Evolutionary conservation across 2,888 invertebrate species (phyloP).

Genomic region (Plagodis pulveraria): DNA sequence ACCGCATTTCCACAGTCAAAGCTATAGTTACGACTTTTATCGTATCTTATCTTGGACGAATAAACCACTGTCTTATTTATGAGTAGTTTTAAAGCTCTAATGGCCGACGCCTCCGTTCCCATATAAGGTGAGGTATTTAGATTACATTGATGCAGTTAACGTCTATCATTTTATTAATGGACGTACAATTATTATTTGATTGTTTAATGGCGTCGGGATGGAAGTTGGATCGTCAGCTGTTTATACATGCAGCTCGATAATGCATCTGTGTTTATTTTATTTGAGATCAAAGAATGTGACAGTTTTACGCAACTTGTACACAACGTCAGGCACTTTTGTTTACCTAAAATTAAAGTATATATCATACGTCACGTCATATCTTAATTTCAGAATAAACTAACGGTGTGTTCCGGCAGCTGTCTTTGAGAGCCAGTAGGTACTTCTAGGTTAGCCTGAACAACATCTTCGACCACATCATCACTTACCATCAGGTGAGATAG

Average conservation of each 20-base stretch:
- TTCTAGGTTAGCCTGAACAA: too few species aligned
- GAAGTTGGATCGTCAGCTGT: constrained; percentile 7
- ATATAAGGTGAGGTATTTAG: constrained; percentile 34
- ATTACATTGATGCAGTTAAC: constrained; percentile 38
- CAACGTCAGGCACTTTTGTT: too few species aligned
- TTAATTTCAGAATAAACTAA: too few species aligned
- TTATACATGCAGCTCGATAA: constrained; percentile 2
- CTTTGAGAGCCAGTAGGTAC: too few species aligned
- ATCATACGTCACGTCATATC: too few species aligned
- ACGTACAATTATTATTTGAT: constrained; percentile 21
- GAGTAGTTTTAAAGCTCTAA: constrained; percentile 17
- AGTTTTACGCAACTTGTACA: not conserved
- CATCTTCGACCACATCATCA: too few species aligned
- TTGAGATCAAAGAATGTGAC: not conserved
- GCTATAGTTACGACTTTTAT: not conserved
- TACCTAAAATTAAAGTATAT: too few species aligned
- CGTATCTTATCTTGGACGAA: not conserved
- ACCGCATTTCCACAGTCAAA: too few species aligned
- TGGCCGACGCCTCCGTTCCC: constrained; percentile 32
- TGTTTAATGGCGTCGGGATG: constrained; percentile 24
- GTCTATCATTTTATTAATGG: constrained; percentile 40
- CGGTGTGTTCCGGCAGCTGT: too few species aligned
- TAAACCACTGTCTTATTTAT: not conserved
- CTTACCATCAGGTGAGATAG: too few species aligned
- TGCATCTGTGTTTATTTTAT: not conserved